Base-by-base conservation (phyloP, 2,888 invertebrate genomes). In the Alloplasta piceator region DNA sequence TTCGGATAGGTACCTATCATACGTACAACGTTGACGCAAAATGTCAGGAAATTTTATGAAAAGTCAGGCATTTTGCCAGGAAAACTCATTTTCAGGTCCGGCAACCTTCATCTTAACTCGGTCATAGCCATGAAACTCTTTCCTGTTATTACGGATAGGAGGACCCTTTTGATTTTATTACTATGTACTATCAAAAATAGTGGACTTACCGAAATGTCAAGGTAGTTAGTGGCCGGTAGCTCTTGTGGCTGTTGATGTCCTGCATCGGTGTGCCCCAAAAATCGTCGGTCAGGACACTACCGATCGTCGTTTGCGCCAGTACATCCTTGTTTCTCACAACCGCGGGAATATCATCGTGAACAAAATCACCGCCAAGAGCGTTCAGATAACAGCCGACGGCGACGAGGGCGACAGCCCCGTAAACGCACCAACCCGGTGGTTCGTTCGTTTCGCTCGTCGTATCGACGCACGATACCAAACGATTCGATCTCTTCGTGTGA, bases 231-330 rank as follows among this genome's bases (percentile, higher is more conserved):
- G 98, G 97, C 86, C 97, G 94, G 92, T 97, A 97, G 70, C 97
- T 97, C 93, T 97, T 97, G 93, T 97, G 98, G 87, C 97, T 97
- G 89, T 94, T 94, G 70, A 95, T 93, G 89, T 96, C 96, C n/a
- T 95, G 94, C 96, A 98, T 97, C 43, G 96, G 95, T 72, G 95
- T 96, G n/a, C 97, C 97, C 98, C 97, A 98, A 92, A 97, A 98
- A 92, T 98, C 98, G 91, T 97, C 96, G 87, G 93, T 93, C 89
- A 96, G 95, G 86, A 96, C 93, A 87, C 94, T 94, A 82, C 93
- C 89, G 86, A 96, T 91, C 41, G 95, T 92, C 82, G 94, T 95
- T 70, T 94, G 93, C 0, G 96, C 97, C 64, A 95, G 94, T 83
- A 97, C 97, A 92, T 98, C 97, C 88, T 95, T 94, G 92, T 97